Evolutionary conservation across 2,113 vertebrate species (phyloP), one percentile per base, ranked within the genome.

Genomic region (Orientallactaga bullata): DNA sequence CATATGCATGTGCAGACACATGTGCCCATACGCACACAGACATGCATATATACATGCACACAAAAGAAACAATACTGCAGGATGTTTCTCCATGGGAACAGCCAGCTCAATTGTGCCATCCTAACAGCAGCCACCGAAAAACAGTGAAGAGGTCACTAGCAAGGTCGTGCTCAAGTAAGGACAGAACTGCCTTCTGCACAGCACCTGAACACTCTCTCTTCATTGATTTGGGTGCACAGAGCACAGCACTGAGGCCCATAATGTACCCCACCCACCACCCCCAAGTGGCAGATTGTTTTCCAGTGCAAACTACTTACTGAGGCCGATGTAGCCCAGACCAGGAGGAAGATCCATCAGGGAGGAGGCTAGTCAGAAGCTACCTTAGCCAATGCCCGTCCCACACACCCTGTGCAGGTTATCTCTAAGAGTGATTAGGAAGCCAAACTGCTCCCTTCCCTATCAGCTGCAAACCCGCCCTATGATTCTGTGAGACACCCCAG

Each of bases 401-500:
- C 39, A 23, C 9, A 32, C 66, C 32, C 86, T 47, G 51, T 80
- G 39, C 63, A 78, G 47, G 47, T 83, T 95, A 93, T 96, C 94
- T 84, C 89, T 55, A 79, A 89, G 68, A 88, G 35, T 28, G 68
- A 94, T 93, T 94, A 91, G 55, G 28, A 97, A 85, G 15, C 71
- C 74, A 88, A 94, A 79, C 16, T 84, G 30, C 85, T 93, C 89
- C 85, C 86, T 92, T 86, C 66, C 30, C 74, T 77, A 66, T 94
- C 85, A 91, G 66, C 77, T 61, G 78, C n/a, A 96, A 73, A 73
- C 68, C n/a, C 42, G 82, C 51, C 83, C 7, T 42, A 42, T 32
- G 37, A 18, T 83, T 83, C 92, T 5, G n/a, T 58, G 95, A 97
- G 91, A 96, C 42, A 37, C 83, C 92, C 95, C 95, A 96, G 90